Base-by-base conservation (phyloP, 2,113 vertebrate genomes). In the Donacobius atricapilla region DNA sequence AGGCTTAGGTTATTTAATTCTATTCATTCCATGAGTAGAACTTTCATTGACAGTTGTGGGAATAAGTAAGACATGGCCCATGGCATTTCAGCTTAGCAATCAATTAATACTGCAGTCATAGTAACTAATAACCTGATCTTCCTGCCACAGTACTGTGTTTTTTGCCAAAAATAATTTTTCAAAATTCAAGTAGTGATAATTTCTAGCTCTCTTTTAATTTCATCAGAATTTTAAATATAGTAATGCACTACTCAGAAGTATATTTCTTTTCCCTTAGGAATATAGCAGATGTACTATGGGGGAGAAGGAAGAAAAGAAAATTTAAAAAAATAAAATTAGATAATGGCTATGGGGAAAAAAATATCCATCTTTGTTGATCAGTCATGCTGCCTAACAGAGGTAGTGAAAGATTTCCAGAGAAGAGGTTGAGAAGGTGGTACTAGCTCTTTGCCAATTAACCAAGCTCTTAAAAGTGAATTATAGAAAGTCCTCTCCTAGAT, bases 151-250 rank as follows among this genome's bases (percentile, higher is more conserved):
- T 77, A 72, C 45, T 57, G 12, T 73, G 77, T 13, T 84, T 72
- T 61, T 89, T 72, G 39, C 19, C 79, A 78, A 92, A 50, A 77
- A 81, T 57, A 92, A 57, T 87, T 89, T 50, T 89, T 95, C 73
- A 93, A 15, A 91, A 78, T 63, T 73, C 31, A 84, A 87, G 27
- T 20, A 42, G 31, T 71, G 53, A 79, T 87, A 77, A 86, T 81
- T 93, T 93, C 66, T 56, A 31, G 40, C 87, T 64, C 76, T 89
- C 40, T 76, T 73, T 93, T 76, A 60, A 45, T 89, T 96, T 91
- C 93, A 96, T 63, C 70, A 89, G 73, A 87, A 91, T 87, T 94
- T 96, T 85, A 96, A 95, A 95, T 89, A 83, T 81, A 45, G 82
- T 42, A 69, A 94, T 77, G 68, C 69, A 47, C 65, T 70, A 92